Percentiles rank a stretch among this genome's conserved stretches.
phyloP scores from a whole-genome alignment of 2,888 invertebrate genomes.

The Furcula furcula region DNA sequence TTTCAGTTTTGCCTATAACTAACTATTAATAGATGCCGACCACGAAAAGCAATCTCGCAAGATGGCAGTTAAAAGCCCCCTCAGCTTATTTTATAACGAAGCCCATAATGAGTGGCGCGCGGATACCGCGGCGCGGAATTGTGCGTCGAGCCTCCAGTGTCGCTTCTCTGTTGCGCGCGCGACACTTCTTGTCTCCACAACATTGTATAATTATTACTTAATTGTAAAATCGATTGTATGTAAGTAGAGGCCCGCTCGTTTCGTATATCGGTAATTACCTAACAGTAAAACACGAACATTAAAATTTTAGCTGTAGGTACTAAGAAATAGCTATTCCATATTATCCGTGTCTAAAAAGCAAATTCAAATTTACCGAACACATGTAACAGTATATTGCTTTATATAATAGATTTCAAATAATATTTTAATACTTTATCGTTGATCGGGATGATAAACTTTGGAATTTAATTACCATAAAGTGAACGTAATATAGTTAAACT shows the following conservation, averaged over 20 bases:
- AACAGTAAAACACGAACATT: slow-evolving; percentile 22
- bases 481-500: too few species aligned
- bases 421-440: too few species aligned
- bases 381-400: slow-evolving; percentile 2
- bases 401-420: neutral
- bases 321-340: slow-evolving; percentile 11
- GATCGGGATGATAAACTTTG: too few species aligned
- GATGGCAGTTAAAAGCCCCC: slow-evolving; percentile 73
- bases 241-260: slow-evolving; percentile 26
- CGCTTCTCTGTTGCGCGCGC: slow-evolving; percentile 36
- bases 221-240: slow-evolving; percentile 53
- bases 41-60: slow-evolving; percentile 76
- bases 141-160: slow-evolving; percentile 45
- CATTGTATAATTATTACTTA: slow-evolving; percentile 68
- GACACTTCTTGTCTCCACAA: slow-evolving; percentile 32
- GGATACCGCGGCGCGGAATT: slow-evolving; percentile 36
- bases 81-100: slow-evolving; percentile 74
- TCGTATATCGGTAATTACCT: slow-evolving; percentile 16
- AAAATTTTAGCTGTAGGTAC: slow-evolving; percentile 16
- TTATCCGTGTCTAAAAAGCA: slow-evolving; percentile 12
- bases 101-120: slow-evolving; percentile 58
- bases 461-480: too few species aligned
- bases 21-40: slow-evolving; percentile 72
- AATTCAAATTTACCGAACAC: neutral
- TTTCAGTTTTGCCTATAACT: slow-evolving; percentile 70